phyloP scores from a whole-genome alignment of 2,888 invertebrate species.

The Theristus sp. region DNA sequence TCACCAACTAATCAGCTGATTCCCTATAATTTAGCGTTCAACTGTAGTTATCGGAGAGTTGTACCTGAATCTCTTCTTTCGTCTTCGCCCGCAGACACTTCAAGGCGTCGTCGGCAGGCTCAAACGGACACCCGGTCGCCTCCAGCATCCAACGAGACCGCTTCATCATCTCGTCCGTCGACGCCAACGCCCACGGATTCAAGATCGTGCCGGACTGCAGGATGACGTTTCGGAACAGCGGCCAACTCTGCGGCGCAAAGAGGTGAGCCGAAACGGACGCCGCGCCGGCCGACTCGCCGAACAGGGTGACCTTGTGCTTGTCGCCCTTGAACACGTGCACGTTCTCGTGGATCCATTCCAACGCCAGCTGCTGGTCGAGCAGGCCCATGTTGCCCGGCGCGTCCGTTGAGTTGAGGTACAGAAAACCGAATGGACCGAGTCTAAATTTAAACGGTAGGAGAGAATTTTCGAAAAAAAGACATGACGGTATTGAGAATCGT shows the following conservation, averaged over 20 bases:
- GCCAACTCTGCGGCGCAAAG: background rate
- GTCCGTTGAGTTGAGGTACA: slow-evolving; percentile 56
- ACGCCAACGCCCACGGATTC: background rate
- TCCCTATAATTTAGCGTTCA: too few species aligned
- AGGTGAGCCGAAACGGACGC: background rate
- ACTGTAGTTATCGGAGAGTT: background rate
- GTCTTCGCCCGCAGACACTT: too few species aligned
- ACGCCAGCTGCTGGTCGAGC: slow-evolving; percentile 80
- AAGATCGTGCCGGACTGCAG: background rate
- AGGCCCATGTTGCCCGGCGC: slow-evolving; percentile 75
- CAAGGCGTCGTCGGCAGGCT: too few species aligned
- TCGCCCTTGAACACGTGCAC: slow-evolving; percentile 80
- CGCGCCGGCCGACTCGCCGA: background rate
- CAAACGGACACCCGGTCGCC: too few species aligned
- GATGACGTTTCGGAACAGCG: background rate
- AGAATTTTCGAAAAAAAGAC: too few species aligned
- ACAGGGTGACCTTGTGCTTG: slow-evolving; percentile 33
- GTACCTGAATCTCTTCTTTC: background rate
- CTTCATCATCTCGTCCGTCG: too few species aligned
- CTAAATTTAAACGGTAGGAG: slow-evolving; percentile 51
- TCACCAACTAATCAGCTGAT: too few species aligned
- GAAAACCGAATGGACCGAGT: slow-evolving; percentile 78
- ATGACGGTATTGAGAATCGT: too few species aligned
- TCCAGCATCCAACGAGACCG: too few species aligned
- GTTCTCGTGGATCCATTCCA: slow-evolving; percentile 79